Base-by-base conservation (phyloP, 2,888 invertebrate species). In the Eristalis intricaria region DNA sequence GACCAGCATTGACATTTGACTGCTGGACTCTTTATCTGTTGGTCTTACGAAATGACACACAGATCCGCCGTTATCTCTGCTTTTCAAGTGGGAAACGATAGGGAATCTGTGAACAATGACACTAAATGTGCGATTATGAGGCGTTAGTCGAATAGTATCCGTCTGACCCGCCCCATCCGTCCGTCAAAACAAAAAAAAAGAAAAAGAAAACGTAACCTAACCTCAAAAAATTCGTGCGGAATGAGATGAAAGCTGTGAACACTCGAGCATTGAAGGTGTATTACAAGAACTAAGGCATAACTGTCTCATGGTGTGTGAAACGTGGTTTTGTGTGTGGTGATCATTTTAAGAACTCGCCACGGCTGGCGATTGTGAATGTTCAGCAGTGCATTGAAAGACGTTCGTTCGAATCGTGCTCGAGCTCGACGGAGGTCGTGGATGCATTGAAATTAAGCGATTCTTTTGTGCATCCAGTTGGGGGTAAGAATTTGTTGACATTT, bases 1-100 rank as follows among this genome's bases (percentile, higher is more conserved):
- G 22, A 29, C 26, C 38, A 63, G 50, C 50, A 68, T 43, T 76
- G 77, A 77, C 77, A 77, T 77, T 77, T 77, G 69, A 69, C 77
- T 61, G 32, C 23, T 77, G 32, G 43, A 63, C 23, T 69, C 50
- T 23, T 38, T 63, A 32, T 56, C 32, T 26, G 38, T 13, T n/a
- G 1, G 4, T 65, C 19, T 73, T 61, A 11, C 32, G 10, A 61
- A 23, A 32, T 19, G 40, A 10, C 50, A 65, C 40, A 40, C 40
- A 10, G 10, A 65, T 26, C 32, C 35, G 13, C 10, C 19, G 58
- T 7, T 58, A 56, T 69, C 38, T n/a, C 13, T 38, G 10, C 50
- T 32, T 23, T 22, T 50, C 15, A 19, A n/a, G 23, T 38, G 56
- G 15, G 26, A 23, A 38, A 32, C 5, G 50, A 50, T 50, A 50